Base-by-base conservation (phyloP, 2,797 vertebrate genomes). In the Decapterus maruadsi region DNA sequence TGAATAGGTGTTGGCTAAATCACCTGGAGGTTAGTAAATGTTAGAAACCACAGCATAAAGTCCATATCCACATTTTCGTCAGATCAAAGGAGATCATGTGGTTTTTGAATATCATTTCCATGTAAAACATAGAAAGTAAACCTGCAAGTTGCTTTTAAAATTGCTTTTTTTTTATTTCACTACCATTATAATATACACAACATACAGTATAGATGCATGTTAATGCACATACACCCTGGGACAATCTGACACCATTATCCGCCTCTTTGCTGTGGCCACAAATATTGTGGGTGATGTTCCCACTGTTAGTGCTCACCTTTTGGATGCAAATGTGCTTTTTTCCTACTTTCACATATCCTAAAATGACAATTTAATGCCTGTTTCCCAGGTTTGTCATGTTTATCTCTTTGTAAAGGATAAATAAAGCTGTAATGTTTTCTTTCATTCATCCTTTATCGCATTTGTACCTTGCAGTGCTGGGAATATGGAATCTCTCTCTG, bases 401-500 rank as follows among this genome's bases (percentile, higher is more conserved):
- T 20, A 13, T 19, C 0, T 75, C 11, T 59, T 42, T 19, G 17
- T 36, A 20, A 43, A 46, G 19, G 34, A 26, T 61, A 16, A 66
- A 67, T 55, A 45, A 16, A 61, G 20, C 26, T 57, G 46, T 42
- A 45, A 38, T 67, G 3, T 48, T 56, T 59, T 72, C 9, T 12
- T 54, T 26, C 10, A 31, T 63, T 71, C 16, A 45, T 57, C 36
- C 34, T 36, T n/a, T 46, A 14, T 89, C 56, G 77, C 26, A 36
- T 71, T 67, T 66, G 2, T 40, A 55, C 74, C 84, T 81, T 78
- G 42, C 95, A 99, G 98, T 99, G 98, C 93, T 99, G 98, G 98
- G 98, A 99, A 93, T 99, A 97, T 76, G 98, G 97, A 42, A 98
- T 99, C 85, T 98, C 98, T 0, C 94, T 99, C 53, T 99, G 98